Evolutionary conservation across 2,113 vertebrate species (phyloP), one percentile per base, ranked within the genome.

Genomic region (Mungos mungo): DNA sequence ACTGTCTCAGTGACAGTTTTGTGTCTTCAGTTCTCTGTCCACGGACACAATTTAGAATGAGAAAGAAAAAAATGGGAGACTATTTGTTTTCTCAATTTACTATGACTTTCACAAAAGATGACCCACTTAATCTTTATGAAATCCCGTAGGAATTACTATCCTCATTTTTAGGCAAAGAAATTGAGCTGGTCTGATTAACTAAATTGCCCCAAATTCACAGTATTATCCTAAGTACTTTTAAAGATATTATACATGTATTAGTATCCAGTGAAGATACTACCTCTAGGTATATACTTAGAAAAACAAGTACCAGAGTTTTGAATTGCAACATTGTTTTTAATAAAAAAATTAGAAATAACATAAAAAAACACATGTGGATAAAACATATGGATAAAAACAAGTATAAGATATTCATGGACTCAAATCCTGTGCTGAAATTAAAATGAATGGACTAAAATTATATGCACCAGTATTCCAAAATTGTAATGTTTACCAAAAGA

Each of bases 401-500:
- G 27, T 52, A 68, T 95, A 50, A 95, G 77, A 80, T 79, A 88
- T 25, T 68, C 29, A 50, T 92, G 41, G 31, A 33, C 38, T 68
- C 33, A 29, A 94, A 74, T 7, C 3, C 6, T 84, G 47, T 87
- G 25, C 65, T 84, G 76, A 88, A 94, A 66, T 66, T 33, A 60
- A 87, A 95, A 50, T 81, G 29, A 88, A 35, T 84, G 14, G 33
- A 63, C 41, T 94, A 10, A 66, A 97, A 96, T 82, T 47, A 45
- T 52, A 77, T 57, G 33, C 4, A 69, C 35, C 38, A 66, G 21
- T 80, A 76, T 94, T 33, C 66, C 25, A 45, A 94, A 88, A 85
- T 93, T 81, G 80, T 31, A 71, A 45, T 95, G 93, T 71, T 92
- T 92, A 65, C 33, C 66, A 83, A 72, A 92, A 96, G 84, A 12